Percentiles rank a stretch among this genome's conserved stretches.
phyloP scores from a whole-genome alignment of 1,140 invertebrate genomes.

The Drosophila seguyi region DNA sequence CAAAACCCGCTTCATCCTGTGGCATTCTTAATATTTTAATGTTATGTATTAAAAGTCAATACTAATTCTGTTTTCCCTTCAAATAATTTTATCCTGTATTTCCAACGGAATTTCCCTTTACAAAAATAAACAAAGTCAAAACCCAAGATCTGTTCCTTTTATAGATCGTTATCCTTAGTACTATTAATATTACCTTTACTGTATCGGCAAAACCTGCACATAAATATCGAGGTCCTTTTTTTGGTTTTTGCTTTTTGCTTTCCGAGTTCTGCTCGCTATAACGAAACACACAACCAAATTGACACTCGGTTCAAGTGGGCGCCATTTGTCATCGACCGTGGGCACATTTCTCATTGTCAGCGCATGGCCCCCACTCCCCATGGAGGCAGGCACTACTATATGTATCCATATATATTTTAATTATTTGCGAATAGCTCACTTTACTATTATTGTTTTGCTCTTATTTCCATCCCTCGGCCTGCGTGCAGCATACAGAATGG shows the following conservation, averaged over 20 bases:
- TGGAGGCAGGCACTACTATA: constrained; percentile 8
- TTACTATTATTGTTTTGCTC: constrained; percentile 50
- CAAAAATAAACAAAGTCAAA: too few species aligned
- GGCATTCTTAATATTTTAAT: too few species aligned
- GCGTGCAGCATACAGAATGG: constrained; percentile 81
- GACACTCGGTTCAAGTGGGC: constrained; percentile 76
- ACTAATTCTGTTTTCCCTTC: background rate
- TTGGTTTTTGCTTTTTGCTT: constrained; percentile 29
- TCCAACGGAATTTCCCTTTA: too few species aligned
- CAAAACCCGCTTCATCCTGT: background rate
- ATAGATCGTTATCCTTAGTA: background rate
- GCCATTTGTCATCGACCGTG: constrained; percentile 75
- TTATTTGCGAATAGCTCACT: constrained; percentile 64
- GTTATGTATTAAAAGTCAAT: too few species aligned
- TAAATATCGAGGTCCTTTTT: constrained; percentile 52
- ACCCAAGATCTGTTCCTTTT: too few species aligned
- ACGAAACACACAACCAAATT: constrained; percentile 69
- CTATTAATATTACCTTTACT: background rate
- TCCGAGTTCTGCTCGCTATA: constrained; percentile 23
- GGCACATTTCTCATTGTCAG: constrained; percentile 66
- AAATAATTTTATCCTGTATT: background rate
- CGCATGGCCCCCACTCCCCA: constrained; percentile 20
- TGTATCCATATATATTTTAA: constrained; percentile 65
- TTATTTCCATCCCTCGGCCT: constrained; percentile 27
- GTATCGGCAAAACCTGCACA: constrained; percentile 8